Conservation (phyloP, 2,888 invertebrate species). For the Acronicta psi region DNA sequence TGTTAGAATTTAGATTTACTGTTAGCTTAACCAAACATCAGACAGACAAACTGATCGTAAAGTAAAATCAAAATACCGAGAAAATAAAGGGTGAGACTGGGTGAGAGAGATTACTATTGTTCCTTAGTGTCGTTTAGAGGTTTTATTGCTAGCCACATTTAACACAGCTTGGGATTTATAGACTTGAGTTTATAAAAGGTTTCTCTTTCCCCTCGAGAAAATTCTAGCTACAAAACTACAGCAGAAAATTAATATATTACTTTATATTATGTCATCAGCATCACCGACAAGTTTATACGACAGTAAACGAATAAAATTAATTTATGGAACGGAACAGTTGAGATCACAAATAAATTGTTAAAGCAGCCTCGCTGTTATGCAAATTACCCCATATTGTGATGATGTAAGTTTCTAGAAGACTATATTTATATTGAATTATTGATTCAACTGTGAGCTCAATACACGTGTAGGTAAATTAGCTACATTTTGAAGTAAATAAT, state of each 20-base stretch:
- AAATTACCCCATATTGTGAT: constrained; percentile 51
- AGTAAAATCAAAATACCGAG: constrained; percentile 12
- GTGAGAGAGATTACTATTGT: constrained; percentile 9
- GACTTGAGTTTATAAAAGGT: constrained; percentile 10
- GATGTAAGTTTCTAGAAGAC: constrained; percentile 43
- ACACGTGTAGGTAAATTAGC: constrained; percentile 5
- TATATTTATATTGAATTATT: too few species aligned
- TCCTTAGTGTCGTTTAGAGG: constrained; percentile 10
- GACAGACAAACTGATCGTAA: constrained; percentile 1
- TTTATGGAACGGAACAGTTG: constrained; percentile 15
- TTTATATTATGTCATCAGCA: constrained; percentile 22
- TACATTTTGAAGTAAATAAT: constrained; percentile 1
- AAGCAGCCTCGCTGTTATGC: constrained; percentile 27
- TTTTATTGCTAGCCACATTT: constrained; percentile 26
- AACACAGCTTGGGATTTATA: constrained; percentile 17
- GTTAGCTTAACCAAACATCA: neutral
- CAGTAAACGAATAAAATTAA: constrained; percentile 27
- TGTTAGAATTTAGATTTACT: too few species aligned
- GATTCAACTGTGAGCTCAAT: constrained; percentile 33
- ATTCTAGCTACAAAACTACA: too few species aligned
- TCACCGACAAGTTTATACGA: constrained; percentile 18
- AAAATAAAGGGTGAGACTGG: constrained; percentile 17
- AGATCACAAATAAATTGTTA: constrained; percentile 32
- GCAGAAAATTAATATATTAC: constrained; percentile 1
- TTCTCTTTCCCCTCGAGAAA: too few species aligned